Conservation (phyloP, 2,113 vertebrate genomes). For the Scatophagus argus region DNA sequence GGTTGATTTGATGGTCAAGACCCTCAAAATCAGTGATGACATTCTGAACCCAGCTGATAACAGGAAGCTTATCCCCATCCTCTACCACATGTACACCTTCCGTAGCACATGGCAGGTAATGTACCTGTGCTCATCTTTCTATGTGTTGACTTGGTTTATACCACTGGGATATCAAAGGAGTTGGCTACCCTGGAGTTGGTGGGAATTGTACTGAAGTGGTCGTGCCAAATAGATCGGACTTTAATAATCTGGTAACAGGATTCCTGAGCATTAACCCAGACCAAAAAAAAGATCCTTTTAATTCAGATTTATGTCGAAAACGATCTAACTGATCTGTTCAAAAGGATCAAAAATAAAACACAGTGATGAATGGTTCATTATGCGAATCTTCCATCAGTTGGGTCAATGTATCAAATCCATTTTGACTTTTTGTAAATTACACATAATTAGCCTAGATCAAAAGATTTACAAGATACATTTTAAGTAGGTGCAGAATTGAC, state of each 20-base stretch:
- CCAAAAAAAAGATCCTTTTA: conserved; percentile 33
- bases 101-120: conserved; percentile 89
- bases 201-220: background rate
- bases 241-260: conserved; percentile 30
- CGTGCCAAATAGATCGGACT: background rate
- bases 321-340: too few relatives aligned
- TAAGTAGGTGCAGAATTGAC: background rate
- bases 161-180: background rate
- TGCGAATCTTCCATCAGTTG: background rate
- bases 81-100: conserved; percentile 97
- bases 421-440: background rate
- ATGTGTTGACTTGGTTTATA: background rate
- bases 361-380: background rate
- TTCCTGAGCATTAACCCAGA: conserved; percentile 24
- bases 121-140: background rate
- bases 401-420: background rate
- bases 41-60: conserved; percentile 68
- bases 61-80: conserved; percentile 84
- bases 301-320: conserved; percentile 17
- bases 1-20: conserved; percentile 90
- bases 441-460: conserved; percentile 14
- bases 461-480: background rate
- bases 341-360: background rate
- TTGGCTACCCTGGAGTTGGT: background rate
- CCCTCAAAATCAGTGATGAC: conserved; percentile 85